Conservation (phyloP, 2,113 vertebrate species). For the Cryptoleucopteryx plumbea region DNA sequence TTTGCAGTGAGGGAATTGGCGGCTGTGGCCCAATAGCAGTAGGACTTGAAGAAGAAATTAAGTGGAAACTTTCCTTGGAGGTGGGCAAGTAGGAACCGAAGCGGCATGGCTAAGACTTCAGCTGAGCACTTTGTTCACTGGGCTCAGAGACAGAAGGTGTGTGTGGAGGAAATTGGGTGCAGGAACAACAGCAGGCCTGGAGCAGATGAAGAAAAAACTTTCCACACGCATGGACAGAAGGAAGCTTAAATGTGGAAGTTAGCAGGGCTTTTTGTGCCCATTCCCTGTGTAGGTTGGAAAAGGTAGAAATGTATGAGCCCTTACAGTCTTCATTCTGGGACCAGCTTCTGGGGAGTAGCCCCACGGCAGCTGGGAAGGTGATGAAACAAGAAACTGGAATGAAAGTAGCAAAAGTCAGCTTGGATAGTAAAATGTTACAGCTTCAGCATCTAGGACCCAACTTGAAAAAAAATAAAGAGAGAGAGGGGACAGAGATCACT, state of each 20-base stretch:
- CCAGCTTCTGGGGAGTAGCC: background rate
- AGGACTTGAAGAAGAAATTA: background rate
- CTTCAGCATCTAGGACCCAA: background rate
- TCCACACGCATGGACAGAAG: background rate
- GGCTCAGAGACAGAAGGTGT: background rate
- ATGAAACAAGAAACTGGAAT: background rate
- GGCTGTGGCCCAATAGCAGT: background rate
- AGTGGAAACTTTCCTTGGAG: background rate
- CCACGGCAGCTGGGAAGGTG: accelerated
- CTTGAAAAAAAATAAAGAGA: background rate
- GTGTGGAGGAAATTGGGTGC: background rate
- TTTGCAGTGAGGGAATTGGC: background rate
- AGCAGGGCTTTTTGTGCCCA: background rate
- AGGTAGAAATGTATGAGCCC: background rate
- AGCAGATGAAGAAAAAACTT: background rate
- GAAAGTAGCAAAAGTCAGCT: background rate
- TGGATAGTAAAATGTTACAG: background rate
- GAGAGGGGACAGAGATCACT: background rate
- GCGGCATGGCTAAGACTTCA: background rate
- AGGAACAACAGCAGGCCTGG: background rate
- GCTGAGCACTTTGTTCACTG: background rate
- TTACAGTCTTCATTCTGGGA: background rate
- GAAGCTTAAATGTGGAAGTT: background rate
- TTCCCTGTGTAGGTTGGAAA: background rate
- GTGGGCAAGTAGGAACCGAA: background rate